Percentiles rank a stretch among this genome's conserved stretches.
Conservation (phyloP, 2,888 invertebrate genomes). For the Dioctria linearis region DNA sequence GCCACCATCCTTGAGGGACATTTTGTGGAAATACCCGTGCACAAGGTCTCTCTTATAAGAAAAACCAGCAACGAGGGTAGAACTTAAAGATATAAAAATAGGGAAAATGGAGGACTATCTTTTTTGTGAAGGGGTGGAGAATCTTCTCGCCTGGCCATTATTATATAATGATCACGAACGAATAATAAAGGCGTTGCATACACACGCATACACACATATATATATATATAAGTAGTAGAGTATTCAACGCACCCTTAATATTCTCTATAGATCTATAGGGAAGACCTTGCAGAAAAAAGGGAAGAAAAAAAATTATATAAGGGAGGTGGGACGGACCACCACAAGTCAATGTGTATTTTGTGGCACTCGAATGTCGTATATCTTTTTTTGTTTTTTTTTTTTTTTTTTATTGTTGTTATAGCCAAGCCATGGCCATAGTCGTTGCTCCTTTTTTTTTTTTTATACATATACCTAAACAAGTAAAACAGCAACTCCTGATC, state of each 20-base stretch:
- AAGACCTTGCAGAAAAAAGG: neutral
- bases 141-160: slow-evolving; percentile 42
- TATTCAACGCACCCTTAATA: slow-evolving; percentile 2
- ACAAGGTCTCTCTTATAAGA: neutral
- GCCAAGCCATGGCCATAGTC: neutral
- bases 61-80: neutral
- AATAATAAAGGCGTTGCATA: slow-evolving; percentile 27
- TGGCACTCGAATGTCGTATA: neutral
- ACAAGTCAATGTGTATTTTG: slow-evolving; percentile 6
- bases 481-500: too few species aligned
- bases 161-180: slow-evolving; percentile 45
- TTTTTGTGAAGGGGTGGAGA: slow-evolving; percentile 30
- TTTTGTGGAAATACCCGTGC: slow-evolving; percentile 40
- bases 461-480: too few species aligned
- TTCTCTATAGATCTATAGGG: neutral
- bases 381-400: neutral
- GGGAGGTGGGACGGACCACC: neutral
- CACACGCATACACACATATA: slow-evolving; percentile 2
- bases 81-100: slow-evolving; percentile 10
- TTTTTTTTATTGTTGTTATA: neutral
- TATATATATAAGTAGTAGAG: too few species aligned
- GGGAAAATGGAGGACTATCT: slow-evolving; percentile 29
- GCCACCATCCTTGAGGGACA: slow-evolving; percentile 35
- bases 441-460: too few species aligned
- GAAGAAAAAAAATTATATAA: neutral